Base-by-base conservation (phyloP, 2,797 vertebrate genomes). In the Rhinichthys osculus region DNA sequence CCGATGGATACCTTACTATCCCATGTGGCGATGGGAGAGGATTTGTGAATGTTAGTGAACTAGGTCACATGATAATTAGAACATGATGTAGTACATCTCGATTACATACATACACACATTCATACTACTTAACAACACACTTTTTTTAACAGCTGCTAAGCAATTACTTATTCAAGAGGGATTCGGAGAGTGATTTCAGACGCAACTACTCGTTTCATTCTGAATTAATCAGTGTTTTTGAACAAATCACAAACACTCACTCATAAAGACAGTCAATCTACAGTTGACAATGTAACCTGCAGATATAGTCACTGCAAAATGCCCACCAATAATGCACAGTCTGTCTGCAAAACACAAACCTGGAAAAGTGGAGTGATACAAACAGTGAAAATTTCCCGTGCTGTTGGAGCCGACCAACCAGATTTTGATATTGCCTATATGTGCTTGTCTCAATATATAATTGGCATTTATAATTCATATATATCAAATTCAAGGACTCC, bases 381-480 rank as follows among this genome's bases (percentile, higher is more conserved):
- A 62, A 27, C 21, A 42, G 35, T 17, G 8, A 27, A 78, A 62
- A 62, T 13, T n/a, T 78, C 4, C 66, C 17, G 66, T 67, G 30
- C 33, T 19, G 33, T 69, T 69, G 8, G 30, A 69, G 33, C 10
- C 17, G 16, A 19, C 33, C 16, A 33, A 4, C 35, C 23, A 78
- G 17, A 40, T 40, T 40, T 13, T 78, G n/a, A 64, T 17, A 11
- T 13, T 33, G 27, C 64, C 64, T 64, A 64, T 4, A 40, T 70
- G 13, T 70, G 27, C 23, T 17, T 66, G 17, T 23, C n/a, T 64
- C 38, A 19, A 64, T 44, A 21, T 62, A 44, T 64, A 42, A 30
- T 30, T 42, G 57, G 8, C 42, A 33, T 67, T 80, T 50, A 80
- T 78, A 70, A 33, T 62, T 50, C n/a, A 44, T 47, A 21, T 81